These are phyloP conservation scores for Porites divaricata DNA, from an alignment of 92 coral and sea anemone genomes.

Conservation along the genomic window DNA sequence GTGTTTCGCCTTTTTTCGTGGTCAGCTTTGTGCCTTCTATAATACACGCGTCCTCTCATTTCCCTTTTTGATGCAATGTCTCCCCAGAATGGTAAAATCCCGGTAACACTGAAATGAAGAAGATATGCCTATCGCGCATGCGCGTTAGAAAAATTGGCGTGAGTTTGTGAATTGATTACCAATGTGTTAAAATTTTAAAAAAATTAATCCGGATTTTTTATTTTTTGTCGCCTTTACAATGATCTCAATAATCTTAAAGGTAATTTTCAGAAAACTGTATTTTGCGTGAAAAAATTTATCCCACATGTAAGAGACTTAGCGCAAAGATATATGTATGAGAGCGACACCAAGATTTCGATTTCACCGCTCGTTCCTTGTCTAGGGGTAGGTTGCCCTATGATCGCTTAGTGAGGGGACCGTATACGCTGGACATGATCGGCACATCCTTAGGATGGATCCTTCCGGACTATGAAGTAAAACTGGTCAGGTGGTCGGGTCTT, in stretches of 20 bases:
- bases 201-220: not conserved
- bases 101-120: not conserved
- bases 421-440: conserved; percentile 71
- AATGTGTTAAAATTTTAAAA: not conserved
- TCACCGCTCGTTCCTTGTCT: conserved; percentile 80
- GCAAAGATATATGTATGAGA: not conserved
- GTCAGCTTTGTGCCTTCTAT: too few relatives aligned
- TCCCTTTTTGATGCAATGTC: not conserved
- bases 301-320: conserved; percentile 32
- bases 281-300: not conserved
- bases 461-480: conserved; percentile 61
- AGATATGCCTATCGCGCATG: conserved; percentile 26
- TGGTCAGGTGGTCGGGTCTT: conserved; percentile 72
- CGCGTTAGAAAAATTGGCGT: not conserved
- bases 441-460: conserved; percentile 57
- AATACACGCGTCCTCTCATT: not conserved
- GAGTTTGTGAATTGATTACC: not conserved
- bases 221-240: not conserved
- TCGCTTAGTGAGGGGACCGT: conserved; percentile 79
- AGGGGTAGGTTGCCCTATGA: conserved; percentile 73
- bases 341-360: not conserved
- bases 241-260: not conserved
- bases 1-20: too few relatives aligned
- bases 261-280: not conserved
- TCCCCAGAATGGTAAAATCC: not conserved